Base-by-base conservation (phyloP, 2,888 invertebrate species). In the Eulithis testata region DNA sequence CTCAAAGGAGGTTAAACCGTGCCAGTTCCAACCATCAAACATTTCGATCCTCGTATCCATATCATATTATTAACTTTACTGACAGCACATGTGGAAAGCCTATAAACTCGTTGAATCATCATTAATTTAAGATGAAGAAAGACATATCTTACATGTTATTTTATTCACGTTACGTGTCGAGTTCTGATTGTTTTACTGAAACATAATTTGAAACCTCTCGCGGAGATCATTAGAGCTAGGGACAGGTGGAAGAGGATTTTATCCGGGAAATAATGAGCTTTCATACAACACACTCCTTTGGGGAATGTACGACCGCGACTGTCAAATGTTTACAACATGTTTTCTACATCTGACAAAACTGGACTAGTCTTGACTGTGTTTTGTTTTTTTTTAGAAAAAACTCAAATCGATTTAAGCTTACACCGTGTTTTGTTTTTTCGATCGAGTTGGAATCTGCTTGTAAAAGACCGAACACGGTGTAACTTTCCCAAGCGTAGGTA, bases 121-220 rank as follows among this genome's bases (percentile, higher is more conserved):
- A 90, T 91, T 93, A 92, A 91, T 91, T 91, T 90, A 89, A 88
- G 88, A 91, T 87, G 91, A 85, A 88, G 87, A 90, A 85, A 88
- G 87, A 83, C 88, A 88, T 89, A 88, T 88, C 90, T 90, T 87
- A 89, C 88, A 86, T 90, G 90, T 91, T 91, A 92, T 93, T 93
- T 91, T 90, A 92, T 91, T 92, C 90, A 91, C 90, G 52, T 45
- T 84, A 87, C 86, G 87, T 85, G 87, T 87, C 81, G 86, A 86
- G 83, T 86, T 85, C 71, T 79, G 82, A 90, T 91, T 91, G 90
- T 92, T 91, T 84, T 89, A 81, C 87, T 37, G 85, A 86, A 84
- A 88, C 85, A 90, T 90, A 89, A 90, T 90, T 91, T 89, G 86
- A 89, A 91, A 90, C 84, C 86, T 86, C 87, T 87, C 82, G 77